A percentile compares a stretch with the other conserved stretches of the same genome.
Conservation (phyloP, 2,888 invertebrate genomes). For the Dusona sp. region DNA sequence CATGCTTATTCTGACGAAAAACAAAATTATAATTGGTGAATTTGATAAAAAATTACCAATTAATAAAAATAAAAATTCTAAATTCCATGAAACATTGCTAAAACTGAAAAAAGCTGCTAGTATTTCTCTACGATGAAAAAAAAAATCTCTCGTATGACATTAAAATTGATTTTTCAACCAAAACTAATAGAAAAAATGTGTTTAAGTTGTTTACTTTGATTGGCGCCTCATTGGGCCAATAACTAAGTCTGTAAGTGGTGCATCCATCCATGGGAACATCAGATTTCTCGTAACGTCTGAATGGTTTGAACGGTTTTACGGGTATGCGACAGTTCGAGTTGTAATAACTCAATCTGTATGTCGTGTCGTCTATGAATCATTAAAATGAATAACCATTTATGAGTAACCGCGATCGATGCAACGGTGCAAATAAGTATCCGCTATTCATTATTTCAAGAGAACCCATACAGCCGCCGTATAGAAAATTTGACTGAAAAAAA, state of each 20-base stretch:
- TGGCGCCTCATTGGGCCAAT: slow-evolving; percentile 83
- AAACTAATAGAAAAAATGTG: background rate
- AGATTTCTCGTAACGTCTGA: slow-evolving; percentile 85
- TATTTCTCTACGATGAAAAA: background rate
- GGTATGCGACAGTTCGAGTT: slow-evolving; percentile 85
- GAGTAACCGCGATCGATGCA: background rate
- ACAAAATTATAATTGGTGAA: no score
- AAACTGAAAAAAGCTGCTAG: background rate
- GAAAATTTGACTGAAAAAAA: no score
- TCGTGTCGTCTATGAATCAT: slow-evolving; percentile 86
- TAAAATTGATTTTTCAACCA: background rate
- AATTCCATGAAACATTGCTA: no score
- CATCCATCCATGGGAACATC: slow-evolving; percentile 86
- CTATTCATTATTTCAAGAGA: background rate
- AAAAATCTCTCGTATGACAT: background rate
- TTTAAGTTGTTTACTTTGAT: slow-evolving; percentile 67
- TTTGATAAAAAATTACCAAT: no score
- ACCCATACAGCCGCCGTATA: no score
- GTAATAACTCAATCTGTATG: slow-evolving; percentile 88
- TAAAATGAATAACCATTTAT: slow-evolving; percentile 41
- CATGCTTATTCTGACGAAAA: no score
- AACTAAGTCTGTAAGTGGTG: slow-evolving; percentile 87
- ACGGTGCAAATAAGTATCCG: background rate
- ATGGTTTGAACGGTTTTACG: slow-evolving; percentile 85
- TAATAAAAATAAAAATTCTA: no score